These are phyloP conservation scores for Vulpes lagopus DNA, from an alignment of 2,113 vertebrate species.

Conservation along the genomic window DNA sequence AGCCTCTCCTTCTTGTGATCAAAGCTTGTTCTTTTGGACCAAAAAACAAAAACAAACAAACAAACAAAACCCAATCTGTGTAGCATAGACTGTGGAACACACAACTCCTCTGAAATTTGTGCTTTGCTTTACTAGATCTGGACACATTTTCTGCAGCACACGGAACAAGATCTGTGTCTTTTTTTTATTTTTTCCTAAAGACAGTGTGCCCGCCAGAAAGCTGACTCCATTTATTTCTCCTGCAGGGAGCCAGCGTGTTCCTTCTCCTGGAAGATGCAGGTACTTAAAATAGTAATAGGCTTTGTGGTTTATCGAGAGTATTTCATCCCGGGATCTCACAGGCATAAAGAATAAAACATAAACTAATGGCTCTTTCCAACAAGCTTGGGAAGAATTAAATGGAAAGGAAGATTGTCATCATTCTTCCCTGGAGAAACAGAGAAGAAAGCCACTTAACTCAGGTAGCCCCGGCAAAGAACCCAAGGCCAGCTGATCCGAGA, in stretches of 20 bases:
- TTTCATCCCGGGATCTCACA: constrained; percentile 72
- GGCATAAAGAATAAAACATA: constrained; percentile 69
- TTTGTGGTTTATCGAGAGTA: constrained; percentile 67
- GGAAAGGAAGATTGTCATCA: not conserved
- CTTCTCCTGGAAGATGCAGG: constrained; percentile 69
- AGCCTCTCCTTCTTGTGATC: not conserved
- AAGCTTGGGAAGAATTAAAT: constrained; percentile 61
- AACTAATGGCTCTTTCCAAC: constrained; percentile 66
- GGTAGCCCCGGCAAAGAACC: not conserved
- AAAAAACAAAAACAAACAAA: not conserved
- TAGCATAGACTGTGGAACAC: not conserved
- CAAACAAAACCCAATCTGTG: not conserved
- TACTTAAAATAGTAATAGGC: constrained; percentile 79
- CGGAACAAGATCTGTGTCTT: constrained; percentile 71
- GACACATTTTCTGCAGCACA: constrained; percentile 62
- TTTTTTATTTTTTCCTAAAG: constrained; percentile 51
- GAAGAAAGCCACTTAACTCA: constrained; percentile 2
- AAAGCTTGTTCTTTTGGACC: constrained; percentile 18
- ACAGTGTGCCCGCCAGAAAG: constrained; percentile 71
- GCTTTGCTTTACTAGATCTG: constrained; percentile 37
- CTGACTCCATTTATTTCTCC: constrained; percentile 79
- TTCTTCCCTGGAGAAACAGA: not conserved
- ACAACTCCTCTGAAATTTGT: not conserved
- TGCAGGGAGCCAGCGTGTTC: constrained; percentile 65
- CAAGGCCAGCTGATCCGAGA: not conserved